phyloP scores from a whole-genome alignment of 2,888 invertebrate species.

The Seira musarum region DNA sequence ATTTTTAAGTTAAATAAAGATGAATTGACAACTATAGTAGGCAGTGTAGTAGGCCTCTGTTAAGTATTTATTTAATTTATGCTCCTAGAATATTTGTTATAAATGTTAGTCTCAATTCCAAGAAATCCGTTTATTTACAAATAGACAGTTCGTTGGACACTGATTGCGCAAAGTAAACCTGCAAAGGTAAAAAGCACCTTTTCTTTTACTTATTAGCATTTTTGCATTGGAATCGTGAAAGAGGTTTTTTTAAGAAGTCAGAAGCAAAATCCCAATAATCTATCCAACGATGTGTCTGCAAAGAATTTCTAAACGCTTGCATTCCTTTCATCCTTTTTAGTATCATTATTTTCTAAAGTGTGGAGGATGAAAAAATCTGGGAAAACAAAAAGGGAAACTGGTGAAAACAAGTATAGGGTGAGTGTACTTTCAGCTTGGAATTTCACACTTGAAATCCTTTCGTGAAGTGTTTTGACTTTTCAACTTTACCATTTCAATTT shows the following conservation, averaged over 20 bases:
- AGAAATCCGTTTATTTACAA: slow-evolving; percentile 52
- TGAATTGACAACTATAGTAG: too few relatives aligned
- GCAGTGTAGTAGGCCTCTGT: too few relatives aligned
- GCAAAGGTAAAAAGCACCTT: too few relatives aligned
- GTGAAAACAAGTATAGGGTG: not conserved
- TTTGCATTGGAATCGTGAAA: too few relatives aligned
- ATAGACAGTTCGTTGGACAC: slow-evolving; percentile 56
- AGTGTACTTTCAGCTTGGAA: slow-evolving; percentile 32
- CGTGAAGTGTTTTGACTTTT: not conserved
- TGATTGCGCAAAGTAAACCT: slow-evolving; percentile 55
- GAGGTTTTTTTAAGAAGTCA: too few relatives aligned
- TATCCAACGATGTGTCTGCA: not conserved
- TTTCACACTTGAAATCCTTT: slow-evolving; percentile 36
- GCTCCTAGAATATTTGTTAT: too few relatives aligned
- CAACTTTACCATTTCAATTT: not conserved
- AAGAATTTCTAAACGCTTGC: not conserved
- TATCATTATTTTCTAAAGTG: too few relatives aligned
- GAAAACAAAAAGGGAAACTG: slow-evolving; percentile 16
- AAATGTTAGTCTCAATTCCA: slow-evolving; percentile 41
- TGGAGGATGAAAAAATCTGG: not conserved
- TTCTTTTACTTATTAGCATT: too few relatives aligned
- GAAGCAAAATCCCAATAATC: too few relatives aligned
- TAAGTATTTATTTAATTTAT: too few relatives aligned
- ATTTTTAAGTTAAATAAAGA: too few relatives aligned
- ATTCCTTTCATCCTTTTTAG: not conserved